Conservation (phyloP, 1,140 invertebrate genomes). For the Cotesia chilonis region DNA sequence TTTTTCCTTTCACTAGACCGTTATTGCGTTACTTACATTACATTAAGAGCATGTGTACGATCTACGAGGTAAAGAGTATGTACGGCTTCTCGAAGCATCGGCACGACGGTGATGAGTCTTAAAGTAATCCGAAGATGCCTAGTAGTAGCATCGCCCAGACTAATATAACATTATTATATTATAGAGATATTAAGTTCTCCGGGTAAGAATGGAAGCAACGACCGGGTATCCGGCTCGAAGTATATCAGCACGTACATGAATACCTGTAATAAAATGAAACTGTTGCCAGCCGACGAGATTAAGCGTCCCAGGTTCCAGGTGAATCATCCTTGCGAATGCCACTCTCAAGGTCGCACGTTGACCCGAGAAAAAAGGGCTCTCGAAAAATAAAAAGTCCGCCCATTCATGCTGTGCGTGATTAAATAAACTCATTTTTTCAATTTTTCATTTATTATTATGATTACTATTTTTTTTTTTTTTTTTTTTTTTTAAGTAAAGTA, state of each 20-base stretch:
- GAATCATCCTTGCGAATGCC: slow-evolving; percentile 20
- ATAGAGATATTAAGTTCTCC: neutral
- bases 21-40: slow-evolving; percentile 21
- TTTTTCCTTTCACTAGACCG: slow-evolving; percentile 14
- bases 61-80: neutral
- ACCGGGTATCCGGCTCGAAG: slow-evolving; percentile 14
- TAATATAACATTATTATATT: too few species aligned
- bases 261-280: too few species aligned
- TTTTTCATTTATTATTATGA: too few species aligned
- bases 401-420: neutral
- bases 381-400: neutral
- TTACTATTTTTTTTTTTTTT: too few species aligned
- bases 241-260: too few species aligned
- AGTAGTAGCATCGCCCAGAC: neutral
- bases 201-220: slow-evolving; percentile 4
- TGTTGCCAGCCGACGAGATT: too few species aligned
- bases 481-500: too few species aligned
- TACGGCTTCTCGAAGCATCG: slow-evolving; percentile 9
- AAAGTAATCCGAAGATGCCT: neutral
- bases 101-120: neutral
- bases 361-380: neutral
- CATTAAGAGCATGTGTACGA: too few species aligned
- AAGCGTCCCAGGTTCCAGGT: neutral
- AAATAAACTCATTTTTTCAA: too few species aligned
- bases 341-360: slow-evolving; percentile 15